Evolutionary conservation across 2,888 invertebrate species (phyloP).

Genomic region (Lithophane leautieri): DNA sequence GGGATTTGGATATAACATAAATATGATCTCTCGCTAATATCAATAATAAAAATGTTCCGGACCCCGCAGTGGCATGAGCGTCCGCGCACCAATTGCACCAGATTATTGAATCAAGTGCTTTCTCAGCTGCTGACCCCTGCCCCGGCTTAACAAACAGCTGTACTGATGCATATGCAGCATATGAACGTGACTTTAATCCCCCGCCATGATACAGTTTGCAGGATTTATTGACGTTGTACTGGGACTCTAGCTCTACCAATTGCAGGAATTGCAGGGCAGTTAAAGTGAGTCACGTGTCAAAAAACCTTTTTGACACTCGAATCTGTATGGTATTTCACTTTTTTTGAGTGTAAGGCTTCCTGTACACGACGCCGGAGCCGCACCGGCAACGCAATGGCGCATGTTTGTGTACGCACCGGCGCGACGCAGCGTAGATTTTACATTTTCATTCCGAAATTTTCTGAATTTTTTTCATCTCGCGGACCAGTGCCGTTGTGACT

Average conservation of each 20-base stretch:
- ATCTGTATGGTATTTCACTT: neutral
- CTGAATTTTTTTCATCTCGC: too few species aligned
- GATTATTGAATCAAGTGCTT: constrained; percentile 88
- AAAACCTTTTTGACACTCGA: too few species aligned
- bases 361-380: too few species aligned
- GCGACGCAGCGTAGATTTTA: too few species aligned
- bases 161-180: constrained; percentile 29
- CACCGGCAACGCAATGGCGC: too few species aligned
- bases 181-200: constrained; percentile 18
- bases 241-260: neutral
- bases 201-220: neutral
- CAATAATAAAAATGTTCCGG: constrained; percentile 69
- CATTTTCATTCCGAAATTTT: too few species aligned
- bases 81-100: constrained; percentile 81
- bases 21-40: neutral
- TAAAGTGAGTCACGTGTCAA: neutral
- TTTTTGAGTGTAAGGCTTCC: too few species aligned
- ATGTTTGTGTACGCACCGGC: too few species aligned
- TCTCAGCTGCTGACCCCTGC: constrained; percentile 84
- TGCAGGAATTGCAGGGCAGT: neutral
- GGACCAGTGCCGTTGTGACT: too few species aligned
- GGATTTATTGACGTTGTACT: neutral
- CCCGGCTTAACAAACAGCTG: constrained; percentile 57
- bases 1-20: neutral
- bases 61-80: constrained; percentile 55